Evolutionary conservation across 2,888 invertebrate species (phyloP), one percentile per base, ranked within the genome.

Genomic region (Mesoligia furuncula): DNA sequence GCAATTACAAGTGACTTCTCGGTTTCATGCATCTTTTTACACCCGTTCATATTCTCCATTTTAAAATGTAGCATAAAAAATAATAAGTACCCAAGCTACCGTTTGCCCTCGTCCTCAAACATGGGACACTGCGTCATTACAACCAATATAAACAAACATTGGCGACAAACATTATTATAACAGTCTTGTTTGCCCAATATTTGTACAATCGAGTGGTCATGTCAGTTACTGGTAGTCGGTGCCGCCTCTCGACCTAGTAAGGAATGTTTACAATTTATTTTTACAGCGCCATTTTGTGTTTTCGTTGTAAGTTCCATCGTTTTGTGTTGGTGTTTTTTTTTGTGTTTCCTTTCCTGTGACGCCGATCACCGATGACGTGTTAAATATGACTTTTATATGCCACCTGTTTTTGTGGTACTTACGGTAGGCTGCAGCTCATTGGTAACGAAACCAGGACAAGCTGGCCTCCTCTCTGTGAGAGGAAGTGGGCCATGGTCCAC

Each of bases 181-280:
- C 90, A 88, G 88, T 89, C 88, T 87, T 90, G 90, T 91, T 91
- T 90, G 88, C 90, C 90, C 90, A 93, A 93, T 93, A 92, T 94
- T 94, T 93, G 90, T 92, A 91, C 93, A 92, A 91, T 84, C 83
- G 79, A 87, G 89, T 87, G 84, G 87, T 79, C 80, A 82, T 85
- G 91, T 90, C 89, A 88, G 88, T 59, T 70, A 65, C 77, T 87
- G 86, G 86, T 79, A 79, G 72, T 51, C n/a, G 57, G 54, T 48
- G 42, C 81, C 65, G 42, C 54, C 80, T 84, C 87, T 88, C 85
- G 87, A 89, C 91, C 88, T 77, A 81, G 59, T 75, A 72, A 79
- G 69, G 77, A 73, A 70, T 77, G 70, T 36, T 73, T 71, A 27
- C 61, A 77, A 73, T 84, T 70, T 82, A 75, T 76, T 81, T 70